Base-by-base conservation (phyloP, 2,888 invertebrate genomes). In the Leptopilina myrica region DNA sequence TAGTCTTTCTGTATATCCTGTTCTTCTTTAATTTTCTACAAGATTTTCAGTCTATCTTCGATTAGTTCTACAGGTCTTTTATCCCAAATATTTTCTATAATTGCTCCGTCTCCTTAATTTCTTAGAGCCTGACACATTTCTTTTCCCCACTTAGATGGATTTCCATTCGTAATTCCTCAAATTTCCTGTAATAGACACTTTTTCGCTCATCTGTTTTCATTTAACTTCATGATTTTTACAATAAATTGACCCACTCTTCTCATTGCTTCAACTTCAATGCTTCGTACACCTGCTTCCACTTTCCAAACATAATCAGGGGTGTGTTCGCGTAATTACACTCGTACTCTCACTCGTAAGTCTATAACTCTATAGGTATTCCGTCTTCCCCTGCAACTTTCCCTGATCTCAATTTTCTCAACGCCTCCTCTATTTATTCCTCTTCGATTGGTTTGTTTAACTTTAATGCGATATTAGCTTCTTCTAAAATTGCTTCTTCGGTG, bases 381-480 rank as follows among this genome's bases (percentile, higher is more conserved):
- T 78, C 78, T 49, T 78, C 76, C 9, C 78, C 76, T 20, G 66
- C 67, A 20, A 76, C 80, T 67, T 80, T 69, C 12, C 67, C 40
- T n/a, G 15, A 33, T 33, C 33, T 76, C 12, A 65, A n/a, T 15
- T 12, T 66, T 8, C 46, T 33, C 15, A 77, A 12, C 1, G 15
- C 40, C 20, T 3, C 12, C 20, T n/a, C 7, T 15, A 59, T 59
- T 59, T 59, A 1, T 33, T 2, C 33, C 33, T 33, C 33, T 33
- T 33, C 33, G 33, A 33, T 33, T 33, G 33, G 33, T 33, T 33
- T 33, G 33, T 33, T 33, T 2, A 33, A 33, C 2, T 33, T 33
- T 33, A 2, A 33, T 33, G 33, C 33, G 33, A 33, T 33, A 33
- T 33, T 2, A 33, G 1, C 33, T 33, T 33, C 33, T 0, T 33